phyloP scores from a whole-genome alignment of 2,113 vertebrate species.

The Orthochromis malagaraziensis region DNA sequence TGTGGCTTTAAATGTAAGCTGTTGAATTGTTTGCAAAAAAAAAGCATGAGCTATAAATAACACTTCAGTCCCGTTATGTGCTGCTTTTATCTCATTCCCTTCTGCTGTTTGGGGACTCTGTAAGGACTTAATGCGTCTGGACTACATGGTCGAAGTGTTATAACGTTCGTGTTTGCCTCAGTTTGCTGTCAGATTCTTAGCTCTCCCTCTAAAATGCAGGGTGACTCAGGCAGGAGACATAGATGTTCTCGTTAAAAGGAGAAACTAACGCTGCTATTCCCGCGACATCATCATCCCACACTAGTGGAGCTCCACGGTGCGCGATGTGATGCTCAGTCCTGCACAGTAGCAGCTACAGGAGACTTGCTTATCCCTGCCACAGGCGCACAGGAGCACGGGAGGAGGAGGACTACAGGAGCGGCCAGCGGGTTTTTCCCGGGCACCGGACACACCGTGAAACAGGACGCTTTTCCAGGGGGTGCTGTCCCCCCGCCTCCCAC shows the following conservation, averaged over 20 bases:
- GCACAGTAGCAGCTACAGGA: slow-evolving; percentile 44
- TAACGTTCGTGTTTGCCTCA: rapidly evolving
- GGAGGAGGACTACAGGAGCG: slow-evolving; percentile 15
- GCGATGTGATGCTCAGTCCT: slow-evolving; percentile 44
- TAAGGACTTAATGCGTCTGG: neutral
- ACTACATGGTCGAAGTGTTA: neutral
- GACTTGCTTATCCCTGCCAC: slow-evolving; percentile 26
- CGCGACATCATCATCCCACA: slow-evolving; percentile 63
- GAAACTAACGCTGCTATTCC: slow-evolving; percentile 57
- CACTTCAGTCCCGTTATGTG: neutral
- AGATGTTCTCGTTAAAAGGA: slow-evolving; percentile 45
- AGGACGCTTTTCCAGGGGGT: slow-evolving; percentile 5
- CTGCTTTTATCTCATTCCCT: neutral
- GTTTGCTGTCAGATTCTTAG: neutral
- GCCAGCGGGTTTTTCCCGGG: slow-evolving; percentile 2
- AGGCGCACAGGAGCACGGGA: slow-evolving; percentile 4
- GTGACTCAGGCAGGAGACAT: slow-evolving; percentile 32
- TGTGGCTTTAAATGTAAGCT: slow-evolving; percentile 40
- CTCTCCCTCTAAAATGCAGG: neutral
- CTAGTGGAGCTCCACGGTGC: slow-evolving; percentile 30
- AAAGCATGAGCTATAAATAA: neutral
- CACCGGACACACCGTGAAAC: slow-evolving; percentile 4
- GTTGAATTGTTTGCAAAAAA: neutral
- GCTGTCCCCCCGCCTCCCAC: neutral
- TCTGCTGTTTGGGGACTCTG: neutral